Evolutionary conservation across 2,888 invertebrate genomes (phyloP).

Genomic region (Stenoptilia bipunctidactyla): DNA sequence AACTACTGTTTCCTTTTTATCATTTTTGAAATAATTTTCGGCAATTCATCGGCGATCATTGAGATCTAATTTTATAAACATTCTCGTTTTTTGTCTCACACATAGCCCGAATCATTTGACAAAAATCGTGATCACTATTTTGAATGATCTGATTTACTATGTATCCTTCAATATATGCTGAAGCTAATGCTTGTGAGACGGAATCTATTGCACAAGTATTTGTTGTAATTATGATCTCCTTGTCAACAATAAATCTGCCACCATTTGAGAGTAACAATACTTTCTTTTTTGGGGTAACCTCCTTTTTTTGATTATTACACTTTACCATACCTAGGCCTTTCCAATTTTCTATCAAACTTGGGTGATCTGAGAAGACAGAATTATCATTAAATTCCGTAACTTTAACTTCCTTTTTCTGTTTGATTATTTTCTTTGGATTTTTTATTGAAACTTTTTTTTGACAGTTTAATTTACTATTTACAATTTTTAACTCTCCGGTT

Average conservation of each 20-base stretch:
- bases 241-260: slow-evolving; percentile 6
- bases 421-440: slow-evolving; percentile 1
- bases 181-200: slow-evolving; percentile 3
- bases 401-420: background rate
- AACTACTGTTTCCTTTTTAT: slow-evolving; percentile 5
- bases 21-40: slow-evolving; percentile 10
- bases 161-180: slow-evolving; percentile 9
- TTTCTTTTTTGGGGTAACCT: slow-evolving; percentile 1
- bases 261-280: slow-evolving; percentile 8
- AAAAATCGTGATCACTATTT: slow-evolving; percentile 6
- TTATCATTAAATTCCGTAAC: slow-evolving; percentile 7
- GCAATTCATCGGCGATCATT: too few relatives aligned
- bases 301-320: slow-evolving; percentile 2
- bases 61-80: slow-evolving; percentile 8
- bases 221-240: slow-evolving; percentile 5
- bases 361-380: slow-evolving; percentile 7
- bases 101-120: slow-evolving; percentile 8
- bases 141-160: slow-evolving; percentile 8
- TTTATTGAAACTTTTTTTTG: slow-evolving; percentile 4
- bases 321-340: background rate
- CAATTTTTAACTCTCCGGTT: slow-evolving; percentile 6
- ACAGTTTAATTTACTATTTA: slow-evolving; percentile 4
- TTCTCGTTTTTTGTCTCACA: slow-evolving; percentile 6
- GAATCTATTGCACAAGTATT: slow-evolving; percentile 11
- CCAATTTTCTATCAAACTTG: slow-evolving; percentile 8